Percentiles rank a stretch among this genome's conserved stretches.
Evolutionary conservation across 2,888 invertebrate species (phyloP).

Genomic region (Scaptomyza parva): DNA sequence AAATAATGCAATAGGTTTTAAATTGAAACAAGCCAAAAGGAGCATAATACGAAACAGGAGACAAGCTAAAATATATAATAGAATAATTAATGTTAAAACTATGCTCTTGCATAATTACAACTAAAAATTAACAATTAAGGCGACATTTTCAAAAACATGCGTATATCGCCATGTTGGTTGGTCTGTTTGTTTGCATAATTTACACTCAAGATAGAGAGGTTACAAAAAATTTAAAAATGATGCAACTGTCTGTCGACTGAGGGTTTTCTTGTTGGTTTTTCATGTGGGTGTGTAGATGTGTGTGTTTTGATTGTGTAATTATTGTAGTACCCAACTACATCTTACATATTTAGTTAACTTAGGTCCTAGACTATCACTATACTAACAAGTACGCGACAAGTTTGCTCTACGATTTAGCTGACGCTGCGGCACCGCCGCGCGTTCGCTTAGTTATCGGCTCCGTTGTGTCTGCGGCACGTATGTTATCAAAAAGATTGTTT

Average conservation of each 20-base stretch:
- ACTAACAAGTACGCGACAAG: slow-evolving; percentile 66
- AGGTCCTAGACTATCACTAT: slow-evolving; percentile 70
- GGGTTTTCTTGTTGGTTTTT: slow-evolving; percentile 38
- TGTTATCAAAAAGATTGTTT: slow-evolving; percentile 76
- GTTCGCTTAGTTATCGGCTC: slow-evolving; percentile 78
- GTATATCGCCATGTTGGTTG: slow-evolving; percentile 34
- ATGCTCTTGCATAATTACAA: slow-evolving; percentile 34
- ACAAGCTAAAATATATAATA: slow-evolving; percentile 48
- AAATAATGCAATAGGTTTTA: slow-evolving; percentile 40
- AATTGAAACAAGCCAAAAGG: slow-evolving; percentile 48
- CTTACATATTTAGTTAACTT: slow-evolving; percentile 80
- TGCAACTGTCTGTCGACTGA: slow-evolving; percentile 27
- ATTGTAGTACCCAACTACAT: slow-evolving; percentile 63
- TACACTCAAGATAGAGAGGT: slow-evolving; percentile 43
- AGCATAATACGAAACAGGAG: slow-evolving; percentile 54
- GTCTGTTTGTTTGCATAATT: slow-evolving; percentile 34
- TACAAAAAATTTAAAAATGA: slow-evolving; percentile 34
- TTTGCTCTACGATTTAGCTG: slow-evolving; percentile 67
- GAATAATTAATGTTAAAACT: slow-evolving; percentile 42
- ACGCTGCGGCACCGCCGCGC: slow-evolving; percentile 69
- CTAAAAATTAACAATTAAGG: slow-evolving; percentile 63
- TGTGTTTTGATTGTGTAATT: slow-evolving; percentile 49
- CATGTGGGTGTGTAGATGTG: slow-evolving; percentile 44
- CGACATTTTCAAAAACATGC: slow-evolving; percentile 38
- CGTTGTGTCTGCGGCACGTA: slow-evolving; percentile 71